A percentile compares a stretch with the other conserved stretches of the same genome.
These are phyloP conservation scores for Spongilla lacustris DNA, from an alignment of 37 sponge, comb jelly and placozoan genomes.

Conservation along the genomic window DNA sequence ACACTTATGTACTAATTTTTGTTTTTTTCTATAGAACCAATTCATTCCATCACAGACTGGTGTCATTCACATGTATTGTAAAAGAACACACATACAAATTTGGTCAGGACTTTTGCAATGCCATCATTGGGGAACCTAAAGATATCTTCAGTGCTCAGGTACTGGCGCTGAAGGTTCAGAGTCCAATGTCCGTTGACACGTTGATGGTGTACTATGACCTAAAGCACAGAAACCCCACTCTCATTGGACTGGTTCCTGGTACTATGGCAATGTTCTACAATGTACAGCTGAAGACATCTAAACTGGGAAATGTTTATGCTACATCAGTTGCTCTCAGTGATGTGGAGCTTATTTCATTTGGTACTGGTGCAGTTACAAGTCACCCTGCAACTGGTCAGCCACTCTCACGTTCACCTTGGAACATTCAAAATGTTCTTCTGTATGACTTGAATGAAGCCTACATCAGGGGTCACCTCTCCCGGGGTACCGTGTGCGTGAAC, in stretches of 20 bases:
- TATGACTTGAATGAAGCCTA: slow-evolving; percentile 1
- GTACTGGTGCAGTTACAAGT: no score
- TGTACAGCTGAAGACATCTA: slow-evolving; percentile 20
- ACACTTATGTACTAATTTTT: no score
- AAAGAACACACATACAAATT: neutral
- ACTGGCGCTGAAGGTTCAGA: slow-evolving; percentile 21
- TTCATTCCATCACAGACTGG: neutral
- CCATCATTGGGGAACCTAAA: neutral
- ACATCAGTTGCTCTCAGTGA: slow-evolving; percentile 19
- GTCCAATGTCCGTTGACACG: slow-evolving; percentile 10
- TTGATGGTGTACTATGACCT: slow-evolving; percentile 41
- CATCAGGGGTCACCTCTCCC: slow-evolving; percentile 16
- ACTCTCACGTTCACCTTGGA: neutral
- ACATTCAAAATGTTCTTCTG: neutral
- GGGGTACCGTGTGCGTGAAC: slow-evolving; percentile 27
- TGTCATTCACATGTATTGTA: neutral
- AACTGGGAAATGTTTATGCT: slow-evolving; percentile 39
- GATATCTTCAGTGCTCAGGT: neutral
- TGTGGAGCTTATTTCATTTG: slow-evolving; percentile 4
- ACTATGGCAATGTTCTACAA: slow-evolving; percentile 23
- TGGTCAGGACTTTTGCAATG: neutral
- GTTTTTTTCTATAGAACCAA: no score
- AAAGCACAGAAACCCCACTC: neutral
- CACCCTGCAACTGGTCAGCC: neutral
- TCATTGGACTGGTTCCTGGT: slow-evolving; percentile 43